Percentiles rank a stretch among this genome's conserved stretches.
These are phyloP conservation scores for Cephus cinctus DNA, from an alignment of 1,140 invertebrate species.

Conservation along the genomic window DNA sequence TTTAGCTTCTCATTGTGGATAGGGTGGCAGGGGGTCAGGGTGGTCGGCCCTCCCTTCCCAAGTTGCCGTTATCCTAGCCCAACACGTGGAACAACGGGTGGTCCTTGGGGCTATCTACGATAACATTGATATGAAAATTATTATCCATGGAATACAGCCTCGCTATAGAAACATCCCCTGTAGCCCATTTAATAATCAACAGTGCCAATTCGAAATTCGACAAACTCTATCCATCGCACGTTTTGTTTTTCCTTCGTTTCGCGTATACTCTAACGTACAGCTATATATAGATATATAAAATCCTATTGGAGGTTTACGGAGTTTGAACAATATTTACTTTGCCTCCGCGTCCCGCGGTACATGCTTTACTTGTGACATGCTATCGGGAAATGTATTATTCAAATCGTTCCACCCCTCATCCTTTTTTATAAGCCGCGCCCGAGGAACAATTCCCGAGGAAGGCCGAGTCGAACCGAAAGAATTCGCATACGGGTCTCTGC, in stretches of 20 bases:
- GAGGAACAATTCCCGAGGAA: no score
- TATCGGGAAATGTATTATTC: conserved; percentile 18
- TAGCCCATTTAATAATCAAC: no score
- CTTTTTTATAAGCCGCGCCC: not conserved
- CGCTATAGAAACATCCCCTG: no score
- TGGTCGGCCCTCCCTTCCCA: conserved; percentile 17
- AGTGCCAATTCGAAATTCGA: no score
- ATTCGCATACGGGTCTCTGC: no score
- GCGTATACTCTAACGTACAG: no score
- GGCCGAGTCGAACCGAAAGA: no score
- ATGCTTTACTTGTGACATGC: conserved; percentile 14
- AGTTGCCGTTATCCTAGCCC: conserved; percentile 32
- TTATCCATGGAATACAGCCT: conserved; percentile 23
- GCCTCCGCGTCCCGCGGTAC: no score
- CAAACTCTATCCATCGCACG: not conserved
- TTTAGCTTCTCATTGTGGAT: conserved; percentile 10
- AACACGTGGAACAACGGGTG: conserved; percentile 20
- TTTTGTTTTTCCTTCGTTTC: not conserved
- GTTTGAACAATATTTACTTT: conserved; percentile 17
- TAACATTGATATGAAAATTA: conserved; percentile 32
- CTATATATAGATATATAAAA: no score
- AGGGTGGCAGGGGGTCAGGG: not conserved
- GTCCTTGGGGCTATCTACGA: conserved; percentile 14
- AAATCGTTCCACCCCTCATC: conserved; percentile 14
- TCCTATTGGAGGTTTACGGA: no score